Evolutionary conservation across 2,888 invertebrate genomes (phyloP), one percentile per base, ranked within the genome.

Genomic region (Melolontha melolontha): DNA sequence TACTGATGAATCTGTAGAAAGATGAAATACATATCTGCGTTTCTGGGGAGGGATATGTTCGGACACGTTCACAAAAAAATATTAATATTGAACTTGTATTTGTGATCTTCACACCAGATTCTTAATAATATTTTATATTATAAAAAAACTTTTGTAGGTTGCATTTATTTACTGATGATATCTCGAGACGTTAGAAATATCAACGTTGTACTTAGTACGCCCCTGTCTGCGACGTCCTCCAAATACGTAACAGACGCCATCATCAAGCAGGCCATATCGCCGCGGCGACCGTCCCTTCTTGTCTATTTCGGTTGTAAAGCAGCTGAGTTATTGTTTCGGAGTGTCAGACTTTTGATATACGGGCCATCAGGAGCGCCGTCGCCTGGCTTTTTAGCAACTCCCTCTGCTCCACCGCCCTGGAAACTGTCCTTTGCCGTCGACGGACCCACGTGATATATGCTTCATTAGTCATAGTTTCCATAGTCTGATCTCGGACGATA

Each of bases 261-360:
- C 68, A 68, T 68, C 64, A 68, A 68, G 68, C 64, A 41, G 51
- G 64, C 42, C 57, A 62, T 62, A 68, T 65, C 68, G 64, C 52
- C 64, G 54, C 55, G 62, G 66, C 50, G 59, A 59, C 39, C 74
- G 72, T 73, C 78, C 77, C 78, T 79, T 76, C 79, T 79, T 80
- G 81, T 81, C 80, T 80, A 80, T 80, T 80, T 78, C 79, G 79
- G 79, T 75, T 80, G 80, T 80, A 81, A 81, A 81, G 79, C 81
- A 78, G 77, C 78, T 82, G 81, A 82, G 79, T 82, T 82, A 82
- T 82, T 81, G 81, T 81, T 81, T 80, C 80, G 79, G 79, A 74
- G 79, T 81, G 82, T 82, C 81, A 82, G 73, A 78, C 77, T 75
- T 80, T 81, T 82, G 82, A 82, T 82, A 81, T 81, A 82, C 81